Conservation (phyloP, 2,888 invertebrate species). For the Mechanitis mazaeus region DNA sequence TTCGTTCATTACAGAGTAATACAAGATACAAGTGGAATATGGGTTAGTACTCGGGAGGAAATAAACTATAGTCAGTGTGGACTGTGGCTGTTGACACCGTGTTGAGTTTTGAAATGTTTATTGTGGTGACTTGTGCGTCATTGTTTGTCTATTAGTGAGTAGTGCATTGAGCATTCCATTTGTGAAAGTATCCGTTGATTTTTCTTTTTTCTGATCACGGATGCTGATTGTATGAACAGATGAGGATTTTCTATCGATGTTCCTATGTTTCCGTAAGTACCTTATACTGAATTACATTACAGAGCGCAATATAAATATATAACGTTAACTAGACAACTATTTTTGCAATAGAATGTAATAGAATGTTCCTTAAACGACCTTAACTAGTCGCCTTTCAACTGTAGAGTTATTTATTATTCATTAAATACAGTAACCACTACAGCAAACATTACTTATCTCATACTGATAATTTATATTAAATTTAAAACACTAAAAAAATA, state of each 20-base stretch:
- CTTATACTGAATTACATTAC: conserved; percentile 4
- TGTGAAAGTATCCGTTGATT: conserved; percentile 58
- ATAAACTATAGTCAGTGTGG: conserved; percentile 43
- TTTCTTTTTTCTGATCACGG: conserved; percentile 58
- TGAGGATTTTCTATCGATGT: conserved; percentile 21
- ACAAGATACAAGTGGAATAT: conserved; percentile 60
- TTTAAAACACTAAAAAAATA: too few species aligned
- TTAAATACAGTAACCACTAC: not conserved
- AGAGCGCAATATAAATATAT: conserved; percentile 3
- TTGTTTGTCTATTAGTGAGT: conserved; percentile 50
- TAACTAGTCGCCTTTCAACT: conserved; percentile 5
- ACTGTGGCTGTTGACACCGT: conserved; percentile 51
- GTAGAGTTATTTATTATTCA: not conserved
- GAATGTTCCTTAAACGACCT: conserved; percentile 6
- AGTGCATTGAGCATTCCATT: conserved; percentile 38
- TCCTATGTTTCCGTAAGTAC: conserved; percentile 30
- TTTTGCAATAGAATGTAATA: conserved; percentile 6
- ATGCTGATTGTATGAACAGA: conserved; percentile 37
- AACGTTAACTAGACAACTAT: conserved; percentile 5
- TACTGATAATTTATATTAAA: too few species aligned
- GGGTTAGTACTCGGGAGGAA: conserved; percentile 65
- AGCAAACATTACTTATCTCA: not conserved
- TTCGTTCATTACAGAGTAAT: conserved; percentile 71
- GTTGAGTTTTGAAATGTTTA: conserved; percentile 47
- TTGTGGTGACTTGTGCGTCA: conserved; percentile 44